phyloP scores from a whole-genome alignment of 2,797 vertebrate genomes.

The Onychomys arenicola region DNA sequence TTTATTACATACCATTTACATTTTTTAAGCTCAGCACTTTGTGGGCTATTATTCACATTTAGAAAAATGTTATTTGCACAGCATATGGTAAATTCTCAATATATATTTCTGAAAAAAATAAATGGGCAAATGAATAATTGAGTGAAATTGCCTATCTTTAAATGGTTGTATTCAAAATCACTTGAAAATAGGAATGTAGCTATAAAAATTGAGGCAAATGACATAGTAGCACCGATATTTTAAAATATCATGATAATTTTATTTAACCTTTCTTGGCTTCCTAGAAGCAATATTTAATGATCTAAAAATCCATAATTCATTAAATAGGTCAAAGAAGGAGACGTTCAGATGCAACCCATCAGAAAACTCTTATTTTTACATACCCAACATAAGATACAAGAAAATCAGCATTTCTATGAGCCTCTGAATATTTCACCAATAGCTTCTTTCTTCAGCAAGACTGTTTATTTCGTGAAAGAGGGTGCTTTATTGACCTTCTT shows the following conservation, averaged over 20 bases:
- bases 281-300: conserved; percentile 57
- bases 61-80: conserved; percentile 51
- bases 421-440: not conserved
- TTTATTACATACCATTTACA: conserved; percentile 75
- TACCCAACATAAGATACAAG: conserved; percentile 2
- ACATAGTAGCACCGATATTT: conserved; percentile 26
- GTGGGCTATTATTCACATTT: conserved; percentile 54
- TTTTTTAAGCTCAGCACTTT: conserved; percentile 73
- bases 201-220: conserved; percentile 48
- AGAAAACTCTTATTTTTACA: conserved; percentile 29
- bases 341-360: not conserved
- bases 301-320: conserved; percentile 58
- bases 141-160: conserved; percentile 63
- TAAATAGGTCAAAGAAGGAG: conserved; percentile 49
- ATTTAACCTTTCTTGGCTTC: conserved; percentile 61
- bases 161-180: conserved; percentile 56
- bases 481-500: not conserved
- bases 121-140: conserved; percentile 51
- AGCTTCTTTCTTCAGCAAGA: not conserved
- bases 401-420: conserved; percentile 40
- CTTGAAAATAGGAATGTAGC: not conserved
- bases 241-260: conserved; percentile 63
- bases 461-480: not conserved
- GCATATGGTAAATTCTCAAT: conserved; percentile 40
- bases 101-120: conserved; percentile 36